Evolutionary conservation across 2,888 invertebrate genomes (phyloP).

Genomic region (Drosophila paracracens): DNA sequence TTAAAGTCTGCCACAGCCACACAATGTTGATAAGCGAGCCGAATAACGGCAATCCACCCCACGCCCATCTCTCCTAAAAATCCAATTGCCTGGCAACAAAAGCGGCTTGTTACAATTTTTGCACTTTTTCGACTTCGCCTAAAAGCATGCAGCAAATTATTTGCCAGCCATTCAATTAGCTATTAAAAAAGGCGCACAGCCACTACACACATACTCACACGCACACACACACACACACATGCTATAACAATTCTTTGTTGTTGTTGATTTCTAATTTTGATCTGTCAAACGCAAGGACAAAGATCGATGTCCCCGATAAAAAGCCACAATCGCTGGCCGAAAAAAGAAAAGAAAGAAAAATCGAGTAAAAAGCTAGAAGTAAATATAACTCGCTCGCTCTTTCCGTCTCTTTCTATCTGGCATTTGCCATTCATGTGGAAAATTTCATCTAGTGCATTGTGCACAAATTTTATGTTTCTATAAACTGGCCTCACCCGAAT

Average conservation of each 20-base stretch:
- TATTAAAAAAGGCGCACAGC: slow-evolving; percentile 48
- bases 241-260: slow-evolving; percentile 15
- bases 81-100: slow-evolving; percentile 48
- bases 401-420: slow-evolving; percentile 1
- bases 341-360: slow-evolving; percentile 14
- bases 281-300: slow-evolving; percentile 81
- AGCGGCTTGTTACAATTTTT: slow-evolving; percentile 58
- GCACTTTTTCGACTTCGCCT: slow-evolving; percentile 62
- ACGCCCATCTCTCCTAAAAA: neutral
- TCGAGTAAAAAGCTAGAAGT: slow-evolving; percentile 23
- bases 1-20: slow-evolving; percentile 47
- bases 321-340: slow-evolving; percentile 41
- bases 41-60: slow-evolving; percentile 12
- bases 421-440: slow-evolving; percentile 78
- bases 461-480: slow-evolving; percentile 73
- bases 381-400: slow-evolving; percentile 20
- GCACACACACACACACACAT: neutral
- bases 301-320: slow-evolving; percentile 83
- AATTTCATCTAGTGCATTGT: slow-evolving; percentile 78
- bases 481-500: slow-evolving; percentile 40
- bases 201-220: neutral
- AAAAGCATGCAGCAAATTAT: slow-evolving; percentile 60
- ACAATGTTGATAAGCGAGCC: slow-evolving; percentile 66
- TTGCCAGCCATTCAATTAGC: slow-evolving; percentile 77
- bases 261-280: slow-evolving; percentile 79